Percentiles rank a stretch among this genome's conserved stretches.
These are phyloP conservation scores for Mya arenaria DNA, from an alignment of 1,140 invertebrate species.

Conservation along the genomic window DNA sequence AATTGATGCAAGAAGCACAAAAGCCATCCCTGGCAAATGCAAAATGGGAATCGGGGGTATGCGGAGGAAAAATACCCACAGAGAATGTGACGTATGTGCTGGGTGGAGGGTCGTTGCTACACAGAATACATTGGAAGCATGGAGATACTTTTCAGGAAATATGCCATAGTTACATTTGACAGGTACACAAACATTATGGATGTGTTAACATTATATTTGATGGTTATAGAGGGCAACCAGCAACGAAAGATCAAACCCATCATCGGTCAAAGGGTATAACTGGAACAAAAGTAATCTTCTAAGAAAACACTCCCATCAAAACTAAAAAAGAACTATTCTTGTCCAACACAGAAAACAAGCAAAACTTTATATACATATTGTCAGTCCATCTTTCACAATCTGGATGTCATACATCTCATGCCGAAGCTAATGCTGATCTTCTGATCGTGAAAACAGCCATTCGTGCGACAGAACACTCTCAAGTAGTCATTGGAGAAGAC, in stretches of 20 bases:
- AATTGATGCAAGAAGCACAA: conserved; percentile 21
- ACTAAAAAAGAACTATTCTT: conserved; percentile 55
- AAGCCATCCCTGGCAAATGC: conserved; percentile 45
- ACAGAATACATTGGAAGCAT: neutral
- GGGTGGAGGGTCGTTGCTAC: neutral
- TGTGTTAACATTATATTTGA: conserved; percentile 44
- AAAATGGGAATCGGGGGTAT: neutral
- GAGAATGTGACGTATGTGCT: neutral
- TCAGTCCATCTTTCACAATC: neutral
- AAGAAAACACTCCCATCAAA: neutral
- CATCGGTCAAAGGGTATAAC: neutral
- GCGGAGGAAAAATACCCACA: neutral
- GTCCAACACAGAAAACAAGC: conserved; percentile 56
- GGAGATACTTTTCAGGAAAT: neutral
- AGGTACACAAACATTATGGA: neutral
- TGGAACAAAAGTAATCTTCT: neutral
- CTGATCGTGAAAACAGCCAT: conserved; percentile 22
- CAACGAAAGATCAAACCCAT: neutral
- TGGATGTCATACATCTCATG: neutral
- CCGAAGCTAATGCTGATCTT: conserved; percentile 41
- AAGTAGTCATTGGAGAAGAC: conserved; percentile 44
- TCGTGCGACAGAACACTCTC: neutral
- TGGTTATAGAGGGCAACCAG: conserved; percentile 9
- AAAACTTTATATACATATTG: conserved; percentile 50
- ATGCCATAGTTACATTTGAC: neutral